Evolutionary conservation across 2,113 vertebrate genomes (phyloP), one percentile per base, ranked within the genome.

Genomic region (Eleginops maclovinus): DNA sequence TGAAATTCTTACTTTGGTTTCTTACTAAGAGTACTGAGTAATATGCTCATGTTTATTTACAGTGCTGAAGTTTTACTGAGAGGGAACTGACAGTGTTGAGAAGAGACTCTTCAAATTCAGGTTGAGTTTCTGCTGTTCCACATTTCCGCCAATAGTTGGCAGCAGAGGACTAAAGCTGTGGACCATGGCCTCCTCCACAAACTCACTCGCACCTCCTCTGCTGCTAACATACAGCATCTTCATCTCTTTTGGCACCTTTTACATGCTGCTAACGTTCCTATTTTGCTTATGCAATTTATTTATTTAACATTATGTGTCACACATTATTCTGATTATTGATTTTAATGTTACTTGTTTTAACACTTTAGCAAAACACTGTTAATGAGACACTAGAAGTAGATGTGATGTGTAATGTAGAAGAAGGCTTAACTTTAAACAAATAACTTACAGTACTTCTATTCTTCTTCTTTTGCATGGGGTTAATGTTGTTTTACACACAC

Each of bases 101-200:
- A 74, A 44, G 14, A 69, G n/a, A 58, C 17, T 44, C 43, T 4
- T 50, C 21, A 24, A 14, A 19, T 22, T 62, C 41, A 54, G 15
- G 44, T 8, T 40, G 21, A 24, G 26, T 31, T 77, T 21, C 28
- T 84, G 80, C 72, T 16, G 68, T 87, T 86, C 28, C 58, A 44
- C 3, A 16, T 54, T 28, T 70, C 71, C 49, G 75, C 88, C 93
- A 91, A 63, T 91, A 90, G 93, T 93, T 82, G 62, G 89, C 88
- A 92, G 93, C 83, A 93, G 86, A 93, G 82, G 85, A 91, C 90
- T 88, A 59, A 87, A 74, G 19, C 86, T 89, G 86, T 24, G 36
- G 21, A 9, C 46, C 49, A 55, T 21, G 40, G 36, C 46, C 59
- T 15, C 62, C 40, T 36, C 13, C 31, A 44, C 31, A 9, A 0